A percentile compares a stretch with the other conserved stretches of the same genome.
phyloP scores from a whole-genome alignment of 2,113 vertebrate genomes.

The Amazona vittata region DNA sequence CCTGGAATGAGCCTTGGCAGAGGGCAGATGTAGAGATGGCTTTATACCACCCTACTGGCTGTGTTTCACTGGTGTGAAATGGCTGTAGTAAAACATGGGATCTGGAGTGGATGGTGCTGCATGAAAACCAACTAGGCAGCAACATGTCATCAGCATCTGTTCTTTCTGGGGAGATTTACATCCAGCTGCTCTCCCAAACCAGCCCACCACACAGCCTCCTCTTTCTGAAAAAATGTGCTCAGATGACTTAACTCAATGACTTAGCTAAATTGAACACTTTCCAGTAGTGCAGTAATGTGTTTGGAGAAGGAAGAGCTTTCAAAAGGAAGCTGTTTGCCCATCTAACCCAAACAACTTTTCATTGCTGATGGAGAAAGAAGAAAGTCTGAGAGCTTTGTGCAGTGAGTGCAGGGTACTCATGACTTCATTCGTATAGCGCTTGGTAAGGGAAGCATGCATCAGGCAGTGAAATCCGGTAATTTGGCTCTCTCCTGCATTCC shows the following conservation, averaged over 20 bases:
- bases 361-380: slow-evolving; percentile 41
- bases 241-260: slow-evolving; percentile 73
- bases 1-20: background rate
- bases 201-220: slow-evolving; percentile 53
- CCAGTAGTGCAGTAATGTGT: slow-evolving; percentile 75
- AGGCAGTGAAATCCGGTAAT: slow-evolving; percentile 29
- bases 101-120: background rate
- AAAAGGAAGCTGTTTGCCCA: slow-evolving; percentile 58
- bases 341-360: slow-evolving; percentile 65
- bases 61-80: fast-evolving
- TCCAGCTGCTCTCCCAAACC: slow-evolving; percentile 61
- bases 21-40: background rate
- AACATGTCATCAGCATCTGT: slow-evolving; percentile 59
- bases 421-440: slow-evolving; percentile 46
- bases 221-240: slow-evolving; percentile 60
- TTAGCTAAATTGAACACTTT: slow-evolving; percentile 68
- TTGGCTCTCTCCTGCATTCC: slow-evolving; percentile 1
- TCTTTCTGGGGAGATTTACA: slow-evolving; percentile 61
- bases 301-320: slow-evolving; percentile 63
- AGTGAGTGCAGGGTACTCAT: slow-evolving; percentile 42
- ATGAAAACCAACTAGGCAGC: background rate
- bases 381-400: slow-evolving; percentile 39
- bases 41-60: background rate
- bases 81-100: background rate
- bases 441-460: slow-evolving; percentile 26